Conservation (phyloP, 1,140 invertebrate genomes). For the Magallana ariakensis region DNA sequence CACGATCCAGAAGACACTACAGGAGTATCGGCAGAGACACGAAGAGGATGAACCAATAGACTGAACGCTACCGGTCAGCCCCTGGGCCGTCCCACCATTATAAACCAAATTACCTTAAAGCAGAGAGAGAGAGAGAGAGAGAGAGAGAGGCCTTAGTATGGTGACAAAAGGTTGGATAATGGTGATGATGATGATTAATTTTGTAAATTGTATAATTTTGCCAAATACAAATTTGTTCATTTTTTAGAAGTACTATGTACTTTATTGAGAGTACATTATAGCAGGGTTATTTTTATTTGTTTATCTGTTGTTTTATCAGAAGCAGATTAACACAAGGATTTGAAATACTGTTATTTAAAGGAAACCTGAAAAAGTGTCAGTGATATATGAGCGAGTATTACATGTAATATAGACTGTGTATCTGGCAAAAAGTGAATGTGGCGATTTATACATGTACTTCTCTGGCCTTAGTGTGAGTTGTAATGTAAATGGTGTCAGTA, state of each 20-base stretch:
- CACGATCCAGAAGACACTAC: slow-evolving; percentile 85
- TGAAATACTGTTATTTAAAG: neutral
- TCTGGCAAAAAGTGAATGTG: neutral
- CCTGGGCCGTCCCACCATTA: neutral
- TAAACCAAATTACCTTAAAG: neutral
- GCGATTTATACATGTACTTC: neutral
- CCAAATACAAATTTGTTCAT: neutral
- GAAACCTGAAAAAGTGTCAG: neutral
- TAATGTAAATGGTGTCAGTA: too few relatives aligned
- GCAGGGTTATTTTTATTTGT: neutral
- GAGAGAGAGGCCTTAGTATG: neutral
- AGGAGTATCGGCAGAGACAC: slow-evolving; percentile 82
- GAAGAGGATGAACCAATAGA: slow-evolving; percentile 69
- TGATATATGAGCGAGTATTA: neutral
- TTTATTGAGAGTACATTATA: neutral
- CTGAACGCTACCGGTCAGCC: neutral
- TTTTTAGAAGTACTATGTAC: slow-evolving; percentile 5
- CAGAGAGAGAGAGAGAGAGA: neutral
- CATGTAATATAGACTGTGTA: neutral
- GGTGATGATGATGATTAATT: neutral
- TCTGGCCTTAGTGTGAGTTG: too few relatives aligned
- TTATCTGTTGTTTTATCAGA: neutral
- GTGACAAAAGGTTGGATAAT: neutral
- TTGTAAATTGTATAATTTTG: neutral
- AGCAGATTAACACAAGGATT: neutral